phyloP scores from a whole-genome alignment of 2,888 invertebrate species.

The Podabrus alpinus region DNA sequence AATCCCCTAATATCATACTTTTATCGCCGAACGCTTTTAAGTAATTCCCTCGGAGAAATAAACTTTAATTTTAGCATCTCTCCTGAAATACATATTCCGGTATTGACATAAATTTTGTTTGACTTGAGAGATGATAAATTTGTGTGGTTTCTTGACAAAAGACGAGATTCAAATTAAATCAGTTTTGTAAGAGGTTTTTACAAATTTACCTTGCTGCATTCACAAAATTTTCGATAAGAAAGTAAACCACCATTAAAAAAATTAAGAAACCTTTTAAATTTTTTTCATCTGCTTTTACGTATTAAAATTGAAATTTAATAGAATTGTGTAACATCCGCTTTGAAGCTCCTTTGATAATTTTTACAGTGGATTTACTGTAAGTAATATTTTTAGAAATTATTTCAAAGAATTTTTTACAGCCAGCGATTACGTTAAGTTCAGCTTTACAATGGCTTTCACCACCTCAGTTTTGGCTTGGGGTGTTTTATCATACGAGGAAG shows the following conservation, averaged over 20 bases:
- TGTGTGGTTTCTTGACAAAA: too few species aligned
- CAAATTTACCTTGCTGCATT: too few species aligned
- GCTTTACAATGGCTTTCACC: conserved; percentile 61
- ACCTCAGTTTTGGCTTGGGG: conserved; percentile 62
- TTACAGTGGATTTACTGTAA: neutral
- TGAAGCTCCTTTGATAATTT: neutral
- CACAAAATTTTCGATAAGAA: too few species aligned
- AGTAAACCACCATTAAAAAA: neutral
- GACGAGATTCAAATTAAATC: too few species aligned
- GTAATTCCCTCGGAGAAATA: neutral
- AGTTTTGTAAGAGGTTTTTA: too few species aligned
- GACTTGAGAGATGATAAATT: too few species aligned
- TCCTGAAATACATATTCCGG: neutral
- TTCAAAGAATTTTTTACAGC: conserved; percentile 47
- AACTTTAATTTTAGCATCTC: neutral
- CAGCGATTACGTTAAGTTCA: conserved; percentile 63
- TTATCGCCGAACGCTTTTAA: neutral
- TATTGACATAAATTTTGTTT: neutral
- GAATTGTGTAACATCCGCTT: neutral
- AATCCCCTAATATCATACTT: neutral
- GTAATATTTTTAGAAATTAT: neutral
- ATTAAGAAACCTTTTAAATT: neutral
- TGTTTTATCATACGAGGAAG: conserved; percentile 57
- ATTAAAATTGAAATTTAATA: neutral
- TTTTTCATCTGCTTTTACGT: neutral